Base-by-base conservation (phyloP, 2,113 vertebrate genomes). In the Platysternon megacephalum region DNA sequence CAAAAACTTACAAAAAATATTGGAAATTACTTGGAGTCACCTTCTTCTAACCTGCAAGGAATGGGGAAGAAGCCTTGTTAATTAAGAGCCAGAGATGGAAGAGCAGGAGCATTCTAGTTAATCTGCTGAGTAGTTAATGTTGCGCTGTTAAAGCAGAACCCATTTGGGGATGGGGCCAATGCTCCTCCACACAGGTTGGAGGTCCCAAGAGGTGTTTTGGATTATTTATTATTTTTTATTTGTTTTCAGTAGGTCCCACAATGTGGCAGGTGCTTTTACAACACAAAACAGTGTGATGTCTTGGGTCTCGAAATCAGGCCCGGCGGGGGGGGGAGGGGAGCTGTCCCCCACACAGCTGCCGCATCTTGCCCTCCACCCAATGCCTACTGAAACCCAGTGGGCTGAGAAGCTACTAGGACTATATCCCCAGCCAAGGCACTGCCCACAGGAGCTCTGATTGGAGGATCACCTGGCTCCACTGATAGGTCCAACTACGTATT, bases 101-200 rank as follows among this genome's bases (percentile, higher is more conserved):
- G 42, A 86, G 39, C 61, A 85, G 19, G 26, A 87, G 56, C 56
- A 84, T 1, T 35, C 24, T n/a, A 51, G 53, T 28, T 88, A 22
- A 83, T 74, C 44, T 21, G 79, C 0, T 11, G 55, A 29, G 39
- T 91, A 58, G 0, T 16, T 24, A 88, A 46, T n/a, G 29, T 78
- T 29, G 72, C 11, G 44, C 22, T 72, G 65, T 1, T 11, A 8
- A 65, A 52, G 51, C 84, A 85, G 82, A 86, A n/a, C 68, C 92
- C 0, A 0, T 22, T 49, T 12, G 0, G 1, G 52, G 51, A 22
- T 13, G 28, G 26, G 28, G 74, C 26, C 39, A 86, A 52, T 16
- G 46, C 88, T 65, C 65, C 48, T 85, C 65, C 29, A 78, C 13
- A 19, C 3, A 3, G 2, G 26, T 35, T 84, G 24, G 55, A 89